Evolutionary conservation across 2,113 vertebrate species (phyloP), one percentile per base, ranked within the genome.

Genomic region (Lagopus muta): DNA sequence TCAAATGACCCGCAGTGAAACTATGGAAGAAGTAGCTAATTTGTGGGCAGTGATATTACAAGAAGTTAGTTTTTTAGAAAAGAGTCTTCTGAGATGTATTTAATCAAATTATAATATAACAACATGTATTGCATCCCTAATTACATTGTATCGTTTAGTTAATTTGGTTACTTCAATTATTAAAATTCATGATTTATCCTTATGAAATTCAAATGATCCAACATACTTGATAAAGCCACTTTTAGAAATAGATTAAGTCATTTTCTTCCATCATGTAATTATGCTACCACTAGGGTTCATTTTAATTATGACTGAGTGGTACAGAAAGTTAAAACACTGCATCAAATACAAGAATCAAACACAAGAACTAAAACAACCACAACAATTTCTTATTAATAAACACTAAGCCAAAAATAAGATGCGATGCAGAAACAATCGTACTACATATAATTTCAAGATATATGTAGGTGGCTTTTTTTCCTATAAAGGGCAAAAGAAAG

Each of bases 191-290:
- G 1, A 91, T 92, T 94, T 85, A 76, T 95, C 70, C 54, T 94
- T 91, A 84, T 66, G 77, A 92, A 95, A 92, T 95, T 90, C 74
- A 96, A 96, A 89, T 93, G 22, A 93, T 95, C 82, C 92, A 95
- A 90, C 60, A 70, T 82, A 89, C n/a, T 95, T 65, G 85, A 94
- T 92, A 96, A 90, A 88, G 42, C 6, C 66, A 92, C 66, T 93
- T 96, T 95, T 85, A 84, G 76, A 91, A 95, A 90, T n/a, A 94
- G 72, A 84, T 92, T 94, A 86, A 88, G 74, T 87, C 1, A 82
- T 96, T 95, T 95, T 94, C 87, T 88, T 54, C 55, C 60, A 73
- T 88, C 55, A 72, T 75, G 42, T 83, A 96, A 96, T 95, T 91
- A 96, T 75, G 73, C 71, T 89, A 97, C 76, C 50, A 75, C 78